Percentiles rank a stretch among this genome's conserved stretches.
phyloP scores from a whole-genome alignment of 2,888 invertebrate species.

The Aphodius granarius region DNA sequence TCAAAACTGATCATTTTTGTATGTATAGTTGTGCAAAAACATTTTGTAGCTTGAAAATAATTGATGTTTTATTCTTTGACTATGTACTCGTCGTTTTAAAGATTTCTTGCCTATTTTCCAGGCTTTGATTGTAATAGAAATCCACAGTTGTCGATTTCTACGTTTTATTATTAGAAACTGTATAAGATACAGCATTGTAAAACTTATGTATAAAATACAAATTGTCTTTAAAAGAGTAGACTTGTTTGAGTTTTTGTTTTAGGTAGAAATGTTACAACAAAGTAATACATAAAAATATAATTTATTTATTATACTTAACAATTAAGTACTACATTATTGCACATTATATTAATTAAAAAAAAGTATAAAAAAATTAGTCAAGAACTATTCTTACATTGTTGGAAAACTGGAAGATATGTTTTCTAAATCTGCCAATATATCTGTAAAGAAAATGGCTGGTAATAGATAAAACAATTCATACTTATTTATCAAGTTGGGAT shows the following conservation, averaged over 20 bases:
- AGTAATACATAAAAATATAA: background rate
- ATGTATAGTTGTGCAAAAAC: background rate
- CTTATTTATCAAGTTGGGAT: too few relatives aligned
- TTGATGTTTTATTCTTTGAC: background rate
- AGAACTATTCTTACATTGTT: background rate
- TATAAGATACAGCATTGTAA: background rate
- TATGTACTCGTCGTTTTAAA: background rate
- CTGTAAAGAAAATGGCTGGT: background rate
- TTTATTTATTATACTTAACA: background rate
- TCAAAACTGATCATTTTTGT: background rate
- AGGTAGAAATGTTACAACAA: background rate
- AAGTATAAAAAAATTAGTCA: background rate
- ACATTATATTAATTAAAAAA: background rate
- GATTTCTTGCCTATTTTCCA: background rate
- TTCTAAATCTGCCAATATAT: conserved; percentile 1
- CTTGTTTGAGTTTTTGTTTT: background rate
- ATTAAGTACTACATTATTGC: background rate
- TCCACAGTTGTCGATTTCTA: background rate
- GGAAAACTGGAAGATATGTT: background rate
- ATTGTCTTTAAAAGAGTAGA: background rate
- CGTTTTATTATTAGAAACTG: background rate
- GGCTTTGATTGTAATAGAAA: background rate
- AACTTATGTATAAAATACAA: background rate
- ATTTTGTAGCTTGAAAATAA: background rate
- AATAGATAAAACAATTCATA: background rate